These are phyloP conservation scores for Todiramphus saurophagus DNA, from an alignment of 2,113 vertebrate species.

Conservation along the genomic window DNA sequence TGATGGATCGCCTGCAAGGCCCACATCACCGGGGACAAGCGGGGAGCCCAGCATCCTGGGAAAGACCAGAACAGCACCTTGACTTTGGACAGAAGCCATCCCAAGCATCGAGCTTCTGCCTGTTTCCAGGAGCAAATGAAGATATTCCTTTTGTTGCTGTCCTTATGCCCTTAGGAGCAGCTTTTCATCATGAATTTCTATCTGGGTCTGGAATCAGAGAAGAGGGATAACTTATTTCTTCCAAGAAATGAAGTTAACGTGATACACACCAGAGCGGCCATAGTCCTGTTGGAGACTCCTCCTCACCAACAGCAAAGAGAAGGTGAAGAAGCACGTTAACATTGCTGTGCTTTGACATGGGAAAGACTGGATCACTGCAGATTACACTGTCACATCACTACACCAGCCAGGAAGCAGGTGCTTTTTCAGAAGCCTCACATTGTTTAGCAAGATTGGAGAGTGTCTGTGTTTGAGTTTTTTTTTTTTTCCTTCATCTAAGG, in stretches of 20 bases:
- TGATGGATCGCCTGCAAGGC: background rate
- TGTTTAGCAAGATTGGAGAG: background rate
- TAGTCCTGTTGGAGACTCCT: background rate
- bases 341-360: background rate
- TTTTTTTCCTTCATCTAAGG: background rate
- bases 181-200: background rate
- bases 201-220: background rate
- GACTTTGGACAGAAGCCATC: background rate
- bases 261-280: background rate
- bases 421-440: background rate
- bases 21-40: background rate
- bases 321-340: background rate
- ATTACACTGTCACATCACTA: background rate
- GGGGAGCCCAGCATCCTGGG: background rate
- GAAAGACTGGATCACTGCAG: background rate
- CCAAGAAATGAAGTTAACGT: background rate
- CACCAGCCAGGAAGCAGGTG: background rate
- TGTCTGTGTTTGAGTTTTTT: background rate
- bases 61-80: background rate
- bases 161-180: background rate
- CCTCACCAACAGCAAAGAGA: too few species aligned
- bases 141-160: background rate
- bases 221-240: background rate
- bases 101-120: fast-evolving
- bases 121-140: background rate